Evolutionary conservation across 2,888 invertebrate genomes (phyloP).

Genomic region (Drosophila kanekoi): DNA sequence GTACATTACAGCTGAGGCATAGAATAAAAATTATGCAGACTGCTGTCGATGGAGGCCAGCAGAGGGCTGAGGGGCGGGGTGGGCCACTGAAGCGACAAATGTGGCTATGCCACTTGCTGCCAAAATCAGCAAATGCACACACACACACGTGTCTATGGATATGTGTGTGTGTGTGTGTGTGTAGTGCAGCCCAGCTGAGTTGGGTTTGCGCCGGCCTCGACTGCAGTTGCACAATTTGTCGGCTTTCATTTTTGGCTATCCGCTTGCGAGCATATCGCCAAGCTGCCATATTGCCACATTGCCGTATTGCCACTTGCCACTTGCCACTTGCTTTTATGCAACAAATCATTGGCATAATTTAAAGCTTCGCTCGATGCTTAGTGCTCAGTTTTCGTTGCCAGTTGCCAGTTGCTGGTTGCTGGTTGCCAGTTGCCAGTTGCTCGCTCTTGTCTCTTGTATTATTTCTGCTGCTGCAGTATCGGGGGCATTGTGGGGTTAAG

Average conservation of each 20-base stretch:
- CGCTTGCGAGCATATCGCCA: slow-evolving; percentile 68
- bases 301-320: slow-evolving; percentile 54
- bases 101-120: slow-evolving; percentile 78
- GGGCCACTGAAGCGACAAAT: slow-evolving; percentile 70
- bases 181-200: slow-evolving; percentile 39
- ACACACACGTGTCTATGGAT: background rate
- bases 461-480: slow-evolving; percentile 38
- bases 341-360: slow-evolving; percentile 80
- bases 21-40: slow-evolving; percentile 75
- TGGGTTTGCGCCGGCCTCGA: slow-evolving; percentile 45
- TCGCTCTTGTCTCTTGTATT: slow-evolving; percentile 22
- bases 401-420: background rate
- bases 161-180: slow-evolving; percentile 1
- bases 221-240: slow-evolving; percentile 78
- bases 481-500: slow-evolving; percentile 52
- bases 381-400: slow-evolving; percentile 9
- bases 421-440: background rate
- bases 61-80: slow-evolving; percentile 11
- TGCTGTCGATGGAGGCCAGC: slow-evolving; percentile 6
- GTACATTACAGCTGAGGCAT: slow-evolving; percentile 38
- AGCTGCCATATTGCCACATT: slow-evolving; percentile 55
- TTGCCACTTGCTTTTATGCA: slow-evolving; percentile 76
- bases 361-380: slow-evolving; percentile 57
- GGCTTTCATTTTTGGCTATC: slow-evolving; percentile 76
- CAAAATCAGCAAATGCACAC: slow-evolving; percentile 64